These are phyloP conservation scores for Etheostoma nigrum DNA, from an alignment of 2,797 vertebrate genomes.

Conservation along the genomic window DNA sequence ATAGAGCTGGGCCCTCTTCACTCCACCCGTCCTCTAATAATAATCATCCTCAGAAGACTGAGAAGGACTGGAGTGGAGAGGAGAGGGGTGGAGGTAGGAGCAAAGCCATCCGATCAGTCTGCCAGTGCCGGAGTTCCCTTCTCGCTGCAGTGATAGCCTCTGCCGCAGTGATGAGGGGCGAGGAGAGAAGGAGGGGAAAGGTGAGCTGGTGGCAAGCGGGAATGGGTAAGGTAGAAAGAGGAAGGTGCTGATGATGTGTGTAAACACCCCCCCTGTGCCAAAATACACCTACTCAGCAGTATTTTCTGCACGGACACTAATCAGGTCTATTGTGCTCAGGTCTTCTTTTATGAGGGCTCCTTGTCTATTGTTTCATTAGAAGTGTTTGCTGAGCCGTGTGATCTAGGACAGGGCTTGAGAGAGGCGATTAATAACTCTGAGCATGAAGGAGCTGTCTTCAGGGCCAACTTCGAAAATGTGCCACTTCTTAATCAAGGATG, in stretches of 20 bases:
- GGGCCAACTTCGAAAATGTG: constrained; percentile 78
- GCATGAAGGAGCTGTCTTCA: constrained; percentile 69
- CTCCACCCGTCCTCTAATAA: constrained; percentile 70
- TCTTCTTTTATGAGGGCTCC: constrained; percentile 58
- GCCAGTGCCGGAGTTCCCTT: constrained; percentile 47
- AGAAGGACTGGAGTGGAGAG: constrained; percentile 28
- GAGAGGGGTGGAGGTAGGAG: constrained; percentile 57
- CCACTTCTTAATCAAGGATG: constrained; percentile 62
- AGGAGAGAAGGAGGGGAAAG: constrained; percentile 41
- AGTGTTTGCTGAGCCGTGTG: constrained; percentile 78
- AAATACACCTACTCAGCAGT: constrained; percentile 69
- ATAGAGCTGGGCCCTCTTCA: constrained; percentile 36
- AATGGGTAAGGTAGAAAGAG: constrained; percentile 3
- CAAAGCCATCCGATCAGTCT: constrained; percentile 20
- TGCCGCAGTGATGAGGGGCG: constrained; percentile 65
- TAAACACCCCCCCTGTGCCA: constrained; percentile 45
- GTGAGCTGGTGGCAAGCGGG: constrained; percentile 32
- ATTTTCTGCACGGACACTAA: constrained; percentile 61
- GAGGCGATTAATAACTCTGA: constrained; percentile 83
- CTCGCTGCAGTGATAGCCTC: constrained; percentile 51
- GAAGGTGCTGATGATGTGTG: constrained; percentile 54
- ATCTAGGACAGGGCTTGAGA: constrained; percentile 85
- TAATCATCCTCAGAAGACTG: constrained; percentile 62
- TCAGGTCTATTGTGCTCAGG: constrained; percentile 54
- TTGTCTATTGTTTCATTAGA: constrained; percentile 79